Percentiles rank a stretch among this genome's conserved stretches.
Conservation (phyloP, 2,797 vertebrate genomes). For the Schizothorax lantsangensis region DNA sequence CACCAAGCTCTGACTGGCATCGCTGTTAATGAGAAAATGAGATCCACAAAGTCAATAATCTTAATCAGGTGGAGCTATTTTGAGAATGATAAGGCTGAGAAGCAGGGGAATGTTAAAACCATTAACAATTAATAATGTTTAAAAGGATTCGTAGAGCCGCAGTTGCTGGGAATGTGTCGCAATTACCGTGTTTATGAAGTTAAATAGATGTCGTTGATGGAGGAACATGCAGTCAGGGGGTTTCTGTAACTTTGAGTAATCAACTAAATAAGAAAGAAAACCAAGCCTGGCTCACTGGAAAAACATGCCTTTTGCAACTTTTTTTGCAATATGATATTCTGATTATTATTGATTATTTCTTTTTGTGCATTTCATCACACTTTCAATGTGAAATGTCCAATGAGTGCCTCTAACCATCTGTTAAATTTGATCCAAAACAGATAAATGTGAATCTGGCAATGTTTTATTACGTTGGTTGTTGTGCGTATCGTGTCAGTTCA, state of each 20-base stretch:
- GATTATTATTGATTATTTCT: neutral
- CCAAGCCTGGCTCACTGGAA: neutral
- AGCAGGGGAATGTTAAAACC: constrained; percentile 5
- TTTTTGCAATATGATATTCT: neutral
- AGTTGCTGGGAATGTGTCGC: neutral
- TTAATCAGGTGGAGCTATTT: constrained; percentile 31
- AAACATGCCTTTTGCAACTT: neutral
- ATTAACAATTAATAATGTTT: constrained; percentile 5
- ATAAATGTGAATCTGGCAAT: neutral
- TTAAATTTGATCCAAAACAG: neutral
- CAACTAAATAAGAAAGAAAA: constrained; percentile 14
- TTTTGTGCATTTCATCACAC: neutral
- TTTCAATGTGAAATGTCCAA: neutral
- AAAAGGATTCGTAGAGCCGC: neutral
- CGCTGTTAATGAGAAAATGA: constrained; percentile 27
- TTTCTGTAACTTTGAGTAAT: constrained; percentile 36
- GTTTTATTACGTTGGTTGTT: neutral
- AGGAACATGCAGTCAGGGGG: constrained; percentile 29
- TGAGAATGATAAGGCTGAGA: neutral
- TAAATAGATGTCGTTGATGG: constrained; percentile 22
- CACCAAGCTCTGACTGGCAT: constrained; percentile 19
- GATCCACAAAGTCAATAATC: constrained; percentile 33
- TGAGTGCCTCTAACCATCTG: neutral
- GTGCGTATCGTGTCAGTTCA: neutral
- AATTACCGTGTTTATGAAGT: neutral